phyloP scores from a whole-genome alignment of 2,113 vertebrate species.

The Romanogobio albipinnatus region DNA sequence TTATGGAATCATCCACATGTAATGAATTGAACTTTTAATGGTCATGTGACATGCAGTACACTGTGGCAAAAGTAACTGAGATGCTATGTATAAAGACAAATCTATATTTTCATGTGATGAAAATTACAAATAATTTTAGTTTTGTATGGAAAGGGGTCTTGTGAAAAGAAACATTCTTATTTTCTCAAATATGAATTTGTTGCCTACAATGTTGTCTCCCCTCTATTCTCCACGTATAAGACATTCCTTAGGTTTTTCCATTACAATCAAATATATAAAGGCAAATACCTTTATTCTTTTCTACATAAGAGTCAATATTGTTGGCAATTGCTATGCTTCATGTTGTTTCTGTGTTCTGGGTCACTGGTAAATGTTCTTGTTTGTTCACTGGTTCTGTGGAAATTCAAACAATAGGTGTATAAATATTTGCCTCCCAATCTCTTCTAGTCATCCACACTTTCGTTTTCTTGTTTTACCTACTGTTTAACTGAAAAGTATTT shows the following conservation, averaged over 20 bases:
- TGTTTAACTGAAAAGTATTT: conserved; percentile 18
- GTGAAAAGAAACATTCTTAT: conserved; percentile 48
- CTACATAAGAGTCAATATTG: conserved; percentile 9
- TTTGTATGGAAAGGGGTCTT: conserved; percentile 62
- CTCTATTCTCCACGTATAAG: background rate
- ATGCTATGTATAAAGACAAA: conserved; percentile 54
- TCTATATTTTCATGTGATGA: conserved; percentile 63
- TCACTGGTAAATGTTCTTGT: conserved; percentile 37
- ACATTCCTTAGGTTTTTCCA: conserved; percentile 18
- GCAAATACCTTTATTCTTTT: conserved; percentile 9
- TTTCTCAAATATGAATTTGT: conserved; percentile 43
- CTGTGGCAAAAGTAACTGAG: conserved; percentile 50
- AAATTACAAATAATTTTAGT: conserved; percentile 60
- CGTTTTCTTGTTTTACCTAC: background rate
- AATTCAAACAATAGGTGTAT: conserved; percentile 34
- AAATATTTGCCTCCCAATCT: conserved; percentile 12
- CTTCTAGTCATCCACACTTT: background rate
- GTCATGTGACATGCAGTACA: conserved; percentile 40
- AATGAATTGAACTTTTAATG: conserved; percentile 27
- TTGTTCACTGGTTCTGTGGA: conserved; percentile 33
- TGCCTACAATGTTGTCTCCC: conserved; percentile 38
- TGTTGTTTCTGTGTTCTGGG: background rate
- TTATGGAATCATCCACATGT: conserved; percentile 37
- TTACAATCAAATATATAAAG: conserved; percentile 27
- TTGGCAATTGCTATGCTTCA: conserved; percentile 38